Evolutionary conservation across 2,797 vertebrate genomes (phyloP).

Genomic region (Squalus acanthias): DNA sequence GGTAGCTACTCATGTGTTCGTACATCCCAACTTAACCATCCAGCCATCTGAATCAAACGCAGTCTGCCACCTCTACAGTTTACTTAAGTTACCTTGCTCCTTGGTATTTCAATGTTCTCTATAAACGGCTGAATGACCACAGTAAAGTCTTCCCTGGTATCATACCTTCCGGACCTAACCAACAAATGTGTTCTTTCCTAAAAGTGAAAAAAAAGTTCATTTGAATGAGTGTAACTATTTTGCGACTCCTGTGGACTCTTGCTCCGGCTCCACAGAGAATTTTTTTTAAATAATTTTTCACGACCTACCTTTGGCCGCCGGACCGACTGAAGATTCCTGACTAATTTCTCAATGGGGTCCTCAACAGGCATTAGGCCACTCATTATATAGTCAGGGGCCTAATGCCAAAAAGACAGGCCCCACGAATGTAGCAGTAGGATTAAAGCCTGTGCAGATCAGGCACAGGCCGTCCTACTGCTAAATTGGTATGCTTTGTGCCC

Average conservation of each 20-base stretch:
- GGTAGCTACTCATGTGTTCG: too few species aligned
- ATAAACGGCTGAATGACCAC: conserved; percentile 64
- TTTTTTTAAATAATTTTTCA: neutral
- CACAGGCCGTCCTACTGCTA: neutral
- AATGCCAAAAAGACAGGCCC: too few species aligned
- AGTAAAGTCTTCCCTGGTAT: conserved; percentile 60
- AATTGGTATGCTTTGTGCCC: neutral
- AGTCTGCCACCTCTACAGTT: neutral
- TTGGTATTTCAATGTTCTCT: conserved; percentile 48
- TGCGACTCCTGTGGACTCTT: neutral
- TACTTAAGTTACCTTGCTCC: conserved; percentile 53
- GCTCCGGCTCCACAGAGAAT: neutral
- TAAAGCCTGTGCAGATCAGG: neutral
- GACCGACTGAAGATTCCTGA: neutral
- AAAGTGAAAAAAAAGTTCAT: conserved; percentile 19
- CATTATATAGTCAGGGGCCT: neutral
- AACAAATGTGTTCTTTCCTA: conserved; percentile 54
- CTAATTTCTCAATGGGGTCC: neutral
- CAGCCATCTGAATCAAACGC: neutral
- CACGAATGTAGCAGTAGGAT: neutral
- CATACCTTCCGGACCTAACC: conserved; percentile 56
- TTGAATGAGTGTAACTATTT: neutral
- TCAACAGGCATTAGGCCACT: neutral
- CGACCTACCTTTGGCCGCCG: neutral
- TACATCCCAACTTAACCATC: neutral